phyloP scores from a whole-genome alignment of 2,113 vertebrate species.

The Aythya baeri region DNA sequence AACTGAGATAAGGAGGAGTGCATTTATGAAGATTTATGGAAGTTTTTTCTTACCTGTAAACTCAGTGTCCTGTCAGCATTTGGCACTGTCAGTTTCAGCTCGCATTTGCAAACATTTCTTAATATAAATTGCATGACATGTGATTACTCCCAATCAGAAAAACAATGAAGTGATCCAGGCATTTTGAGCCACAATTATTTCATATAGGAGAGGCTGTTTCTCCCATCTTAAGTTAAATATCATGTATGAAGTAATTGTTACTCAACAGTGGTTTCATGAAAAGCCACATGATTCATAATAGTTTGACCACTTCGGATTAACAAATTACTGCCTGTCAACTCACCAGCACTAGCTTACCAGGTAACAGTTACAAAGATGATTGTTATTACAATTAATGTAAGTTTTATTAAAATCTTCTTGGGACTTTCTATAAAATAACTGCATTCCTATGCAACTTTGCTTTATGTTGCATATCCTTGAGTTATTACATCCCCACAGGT shows the following conservation, averaged over 20 bases:
- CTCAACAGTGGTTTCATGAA: not conserved
- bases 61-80: not conserved
- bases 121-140: not conserved
- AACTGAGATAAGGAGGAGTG: not conserved
- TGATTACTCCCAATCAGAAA: not conserved
- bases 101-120: not conserved
- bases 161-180: not conserved
- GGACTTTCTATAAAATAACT: not conserved
- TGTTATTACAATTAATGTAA: not conserved
- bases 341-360: not conserved
- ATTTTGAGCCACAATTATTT: not conserved
- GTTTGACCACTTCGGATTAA: constrained; percentile 8
- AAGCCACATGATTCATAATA: constrained; percentile 1
- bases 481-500: not conserved
- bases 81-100: not conserved
- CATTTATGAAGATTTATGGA: not conserved
- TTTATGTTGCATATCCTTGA: not conserved
- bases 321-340: constrained; percentile 3
- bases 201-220: not conserved
- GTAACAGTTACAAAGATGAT: not conserved
- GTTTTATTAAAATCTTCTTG: not conserved
- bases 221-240: not conserved
- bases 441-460: not conserved
- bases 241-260: not conserved
- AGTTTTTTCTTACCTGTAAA: not conserved